These are phyloP conservation scores for Phortica magna DNA, from an alignment of 2,888 invertebrate species.

Conservation along the genomic window DNA sequence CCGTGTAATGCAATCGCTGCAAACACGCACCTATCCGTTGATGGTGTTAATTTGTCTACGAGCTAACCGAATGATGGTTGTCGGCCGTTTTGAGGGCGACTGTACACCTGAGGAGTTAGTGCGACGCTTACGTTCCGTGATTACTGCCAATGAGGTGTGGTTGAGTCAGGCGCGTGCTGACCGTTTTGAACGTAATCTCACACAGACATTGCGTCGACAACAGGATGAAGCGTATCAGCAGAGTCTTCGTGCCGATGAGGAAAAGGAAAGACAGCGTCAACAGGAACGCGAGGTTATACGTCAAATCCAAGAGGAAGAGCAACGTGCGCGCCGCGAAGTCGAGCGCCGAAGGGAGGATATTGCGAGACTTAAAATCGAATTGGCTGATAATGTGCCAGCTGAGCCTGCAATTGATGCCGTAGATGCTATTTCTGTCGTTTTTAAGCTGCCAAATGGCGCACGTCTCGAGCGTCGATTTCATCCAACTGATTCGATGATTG, in stretches of 20 bases:
- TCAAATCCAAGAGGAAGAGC: conserved; percentile 79
- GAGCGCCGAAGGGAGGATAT: conserved; percentile 81
- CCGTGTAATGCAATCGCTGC: conserved; percentile 91
- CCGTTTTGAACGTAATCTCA: conserved; percentile 89
- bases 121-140: conserved; percentile 85
- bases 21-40: conserved; percentile 89
- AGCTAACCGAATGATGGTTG: conserved; percentile 95
- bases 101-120: conserved; percentile 86
- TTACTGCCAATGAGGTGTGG: conserved; percentile 92
- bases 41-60: conserved; percentile 93
- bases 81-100: conserved; percentile 92
- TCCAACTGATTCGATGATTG: conserved; percentile 88
- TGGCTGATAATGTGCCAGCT: conserved; percentile 82
- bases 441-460: conserved; percentile 94
- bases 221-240: conserved; percentile 97
- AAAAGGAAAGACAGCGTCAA: conserved; percentile 89
- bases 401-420: conserved; percentile 87
- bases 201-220: conserved; percentile 90
- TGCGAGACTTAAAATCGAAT: conserved; percentile 83
- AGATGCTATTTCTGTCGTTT: conserved; percentile 89
- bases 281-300: conserved; percentile 81
- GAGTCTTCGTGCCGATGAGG: conserved; percentile 94
- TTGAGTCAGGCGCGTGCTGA: conserved; percentile 92
- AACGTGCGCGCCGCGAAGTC: conserved; percentile 79
- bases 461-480: conserved; percentile 93